Evolutionary conservation across 2,113 vertebrate species (phyloP), one percentile per base, ranked within the genome.

Genomic region (Noturus placidus): DNA sequence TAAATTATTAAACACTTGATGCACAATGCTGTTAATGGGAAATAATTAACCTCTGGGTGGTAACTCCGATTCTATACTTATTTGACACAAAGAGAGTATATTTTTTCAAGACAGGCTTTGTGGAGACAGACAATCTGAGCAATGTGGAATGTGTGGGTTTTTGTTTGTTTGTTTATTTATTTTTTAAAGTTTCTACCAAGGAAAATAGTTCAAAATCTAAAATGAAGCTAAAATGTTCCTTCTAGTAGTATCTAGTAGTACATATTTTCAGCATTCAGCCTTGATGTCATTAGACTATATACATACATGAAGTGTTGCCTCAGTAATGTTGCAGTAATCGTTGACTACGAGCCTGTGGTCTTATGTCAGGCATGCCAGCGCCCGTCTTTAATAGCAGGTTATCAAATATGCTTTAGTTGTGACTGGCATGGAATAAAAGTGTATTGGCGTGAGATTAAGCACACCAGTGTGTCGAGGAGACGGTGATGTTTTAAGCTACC

Each of bases 381-480:
- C 83, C 27, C 17, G 56, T 63, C 57, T 57, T 38, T 78, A 86
- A 86, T 77, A 86, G 42, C 83, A 85, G 83, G 83, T 42, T 85
- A 56, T 74, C 83, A 84, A 57, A 56, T 85, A 42, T n/a, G 22
- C 52, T 8, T 85, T 38, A 42, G 69, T 85, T 85, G 70, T 56
- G 83, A 61, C 56, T 77, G 84, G 72, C 72, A 54, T 38, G 83
- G 69, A 74, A 74, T 85, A 85, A 85, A 85, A 74, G 69, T 19
- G 20, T 91, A 90, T 91, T 91, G 91, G 91, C 63, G 30, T 25
- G 67, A 70, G 52, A 84, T 57, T 30, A 67, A 42, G 14, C 61
- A 20, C 27, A 17, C 46, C 61, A 52, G 35, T 11, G 82, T 70
- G 83, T 82, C 85, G 79, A 85, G 87, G 87, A 84, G 15, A 67